Conservation (phyloP, 92 coral and sea anemone genomes). For the Diadumene lineata region DNA sequence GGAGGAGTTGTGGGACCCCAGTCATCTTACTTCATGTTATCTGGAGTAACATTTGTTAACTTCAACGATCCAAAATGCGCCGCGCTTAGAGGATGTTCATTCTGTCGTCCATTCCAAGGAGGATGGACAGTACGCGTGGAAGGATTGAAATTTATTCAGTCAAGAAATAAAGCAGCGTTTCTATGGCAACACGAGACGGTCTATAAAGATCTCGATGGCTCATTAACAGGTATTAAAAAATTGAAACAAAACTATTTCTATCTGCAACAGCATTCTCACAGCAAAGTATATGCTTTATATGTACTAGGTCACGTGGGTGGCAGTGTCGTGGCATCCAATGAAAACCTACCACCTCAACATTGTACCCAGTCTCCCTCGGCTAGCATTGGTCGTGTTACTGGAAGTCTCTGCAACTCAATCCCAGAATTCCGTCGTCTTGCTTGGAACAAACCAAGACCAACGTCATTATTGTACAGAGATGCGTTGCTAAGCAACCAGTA, state of each 20-base stretch:
- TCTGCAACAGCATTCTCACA: not conserved
- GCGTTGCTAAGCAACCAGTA: conserved; percentile 73
- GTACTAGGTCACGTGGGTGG: conserved; percentile 54
- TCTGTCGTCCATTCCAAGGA: conserved; percentile 66
- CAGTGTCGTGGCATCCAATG: conserved; percentile 75
- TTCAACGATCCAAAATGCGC: conserved; percentile 63
- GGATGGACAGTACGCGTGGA: conserved; percentile 75
- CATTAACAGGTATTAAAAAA: conserved; percentile 63
- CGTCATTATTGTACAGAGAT: conserved; percentile 50
- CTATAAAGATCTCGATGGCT: conserved; percentile 80
- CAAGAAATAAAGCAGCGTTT: conserved; percentile 75
- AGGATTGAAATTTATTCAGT: conserved; percentile 44
- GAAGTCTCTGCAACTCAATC: conserved; percentile 69
- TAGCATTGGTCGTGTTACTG: conserved; percentile 59
- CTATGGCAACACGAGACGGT: conserved; percentile 87
- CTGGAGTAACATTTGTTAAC: conserved; percentile 75
- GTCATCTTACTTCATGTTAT: conserved; percentile 69
- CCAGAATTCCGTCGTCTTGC: conserved; percentile 78
- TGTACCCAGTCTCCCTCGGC: conserved; percentile 65
- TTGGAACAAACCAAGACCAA: conserved; percentile 73
- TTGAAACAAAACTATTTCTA: not conserved
- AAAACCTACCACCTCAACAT: conserved; percentile 79
- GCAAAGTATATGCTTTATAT: not conserved
- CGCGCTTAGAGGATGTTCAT: conserved; percentile 79
- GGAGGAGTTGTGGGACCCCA: conserved; percentile 77